These are phyloP conservation scores for Lucifuga dentata DNA, from an alignment of 2,113 vertebrate species.

Conservation along the genomic window DNA sequence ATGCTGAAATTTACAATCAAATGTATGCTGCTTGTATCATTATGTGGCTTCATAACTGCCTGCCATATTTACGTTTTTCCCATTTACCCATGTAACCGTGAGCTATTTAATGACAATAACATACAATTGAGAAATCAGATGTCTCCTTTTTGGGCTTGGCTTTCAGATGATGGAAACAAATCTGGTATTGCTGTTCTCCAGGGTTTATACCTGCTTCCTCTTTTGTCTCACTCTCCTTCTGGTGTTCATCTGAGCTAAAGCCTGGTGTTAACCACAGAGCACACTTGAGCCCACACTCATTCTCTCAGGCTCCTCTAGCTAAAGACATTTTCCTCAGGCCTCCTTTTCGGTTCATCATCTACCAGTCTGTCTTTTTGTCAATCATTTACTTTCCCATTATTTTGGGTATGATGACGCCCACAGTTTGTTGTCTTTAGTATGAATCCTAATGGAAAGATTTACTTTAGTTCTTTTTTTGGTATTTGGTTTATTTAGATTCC, in stretches of 20 bases:
- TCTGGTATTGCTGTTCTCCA: constrained; percentile 22
- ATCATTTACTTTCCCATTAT: constrained; percentile 1
- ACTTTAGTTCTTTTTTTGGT: neutral
- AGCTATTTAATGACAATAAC: neutral
- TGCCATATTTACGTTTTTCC: constrained; percentile 22
- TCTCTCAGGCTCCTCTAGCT: constrained; percentile 51
- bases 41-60: constrained; percentile 38
- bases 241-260: constrained; percentile 54
- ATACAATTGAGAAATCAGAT: neutral
- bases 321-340: constrained; percentile 51
- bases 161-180: constrained; percentile 18
- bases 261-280: constrained; percentile 55
- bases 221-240: constrained; percentile 48
- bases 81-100: constrained; percentile 32
- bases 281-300: constrained; percentile 50
- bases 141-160: neutral
- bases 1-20: constrained; percentile 14
- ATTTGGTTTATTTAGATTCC: neutral
- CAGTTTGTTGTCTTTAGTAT: constrained; percentile 14
- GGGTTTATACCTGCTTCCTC: constrained; percentile 28
- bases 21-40: constrained; percentile 20
- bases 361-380: constrained; percentile 5
- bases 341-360: constrained; percentile 28
- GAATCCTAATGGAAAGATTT: neutral
- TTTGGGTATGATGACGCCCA: constrained; percentile 1